Base-by-base conservation (phyloP, 2,113 vertebrate genomes). In the Dasyprocta punctata region DNA sequence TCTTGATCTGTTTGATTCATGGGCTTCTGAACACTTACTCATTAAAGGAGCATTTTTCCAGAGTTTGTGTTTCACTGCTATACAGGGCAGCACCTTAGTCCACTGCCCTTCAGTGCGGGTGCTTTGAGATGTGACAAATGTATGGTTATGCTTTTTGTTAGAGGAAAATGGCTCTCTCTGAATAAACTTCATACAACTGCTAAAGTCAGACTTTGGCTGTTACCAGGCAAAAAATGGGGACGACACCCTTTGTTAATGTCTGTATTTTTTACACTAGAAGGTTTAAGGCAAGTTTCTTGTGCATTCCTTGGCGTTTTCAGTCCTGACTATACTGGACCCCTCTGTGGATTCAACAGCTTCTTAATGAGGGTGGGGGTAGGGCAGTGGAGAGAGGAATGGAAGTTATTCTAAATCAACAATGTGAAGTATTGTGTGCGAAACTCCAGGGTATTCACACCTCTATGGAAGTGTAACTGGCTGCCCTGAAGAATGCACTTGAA, bases 401-500 rank as follows among this genome's bases (percentile, higher is more conserved):
- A 94, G 78, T 91, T 30, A 86, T 96, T 93, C 75, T 89, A 91
- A 84, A 58, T 28, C 19, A 20, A 91, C 95, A 92, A 84, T 97
- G n/a, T 61, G 83, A 96, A 96, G 85, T 67, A 95, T 95, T 96
- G 96, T 97, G 89, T 90, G 81, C 78, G 82, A 92, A 92, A 89
- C 93, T 93, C 78, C 81, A 19, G 82, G 47, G 84, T n/a, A 44
- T 96, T 98, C 92, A 96, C 92, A 97, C 87, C 81, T 98, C 94
- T 96, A 78, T 75, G 97, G 90, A 95, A 82, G 75, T 81, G 89
- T 36, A 89, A 93, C 65, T 84, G 75, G n/a, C 92, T 97, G 92
- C 63, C 95, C 65, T 89, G 28, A 95, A 97, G 94, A 96, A 95
- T 96, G 95, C 67, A 91, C 89, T 97, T 96, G 87, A 96, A 92